These are phyloP conservation scores for Herpetotheres cachinnans DNA, from an alignment of 2,113 vertebrate genomes.

Conservation along the genomic window DNA sequence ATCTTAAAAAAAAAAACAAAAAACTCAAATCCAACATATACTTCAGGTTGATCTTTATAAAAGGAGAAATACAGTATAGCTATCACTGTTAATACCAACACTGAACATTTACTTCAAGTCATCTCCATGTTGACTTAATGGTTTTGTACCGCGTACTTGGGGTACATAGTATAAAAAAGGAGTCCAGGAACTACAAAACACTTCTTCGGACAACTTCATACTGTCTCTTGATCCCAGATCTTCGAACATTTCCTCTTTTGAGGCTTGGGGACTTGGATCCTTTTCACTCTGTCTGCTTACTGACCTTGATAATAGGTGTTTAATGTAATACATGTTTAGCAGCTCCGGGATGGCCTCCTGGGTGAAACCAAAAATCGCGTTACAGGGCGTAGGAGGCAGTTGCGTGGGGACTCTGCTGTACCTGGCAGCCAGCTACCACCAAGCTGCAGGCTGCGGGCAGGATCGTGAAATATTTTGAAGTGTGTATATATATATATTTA, in stretches of 20 bases:
- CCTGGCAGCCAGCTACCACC: background rate
- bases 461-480: background rate
- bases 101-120: background rate
- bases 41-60: background rate
- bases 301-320: background rate
- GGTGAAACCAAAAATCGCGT: background rate
- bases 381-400: background rate
- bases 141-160: fast-evolving
- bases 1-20: background rate
- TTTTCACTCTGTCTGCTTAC: background rate
- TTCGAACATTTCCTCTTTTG: background rate
- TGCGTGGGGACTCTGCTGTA: background rate
- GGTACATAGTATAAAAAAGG: fast-evolving
- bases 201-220: background rate
- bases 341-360: background rate
- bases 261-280: background rate
- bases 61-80: background rate
- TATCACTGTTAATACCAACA: background rate
- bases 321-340: background rate
- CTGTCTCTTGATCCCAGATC: background rate
- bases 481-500: background rate
- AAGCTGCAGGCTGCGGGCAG: background rate
- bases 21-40: background rate
- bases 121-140: background rate
- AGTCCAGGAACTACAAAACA: background rate